Evolutionary conservation across 2,113 vertebrate genomes (phyloP).

Genomic region (Rhadina sibilatrix): DNA sequence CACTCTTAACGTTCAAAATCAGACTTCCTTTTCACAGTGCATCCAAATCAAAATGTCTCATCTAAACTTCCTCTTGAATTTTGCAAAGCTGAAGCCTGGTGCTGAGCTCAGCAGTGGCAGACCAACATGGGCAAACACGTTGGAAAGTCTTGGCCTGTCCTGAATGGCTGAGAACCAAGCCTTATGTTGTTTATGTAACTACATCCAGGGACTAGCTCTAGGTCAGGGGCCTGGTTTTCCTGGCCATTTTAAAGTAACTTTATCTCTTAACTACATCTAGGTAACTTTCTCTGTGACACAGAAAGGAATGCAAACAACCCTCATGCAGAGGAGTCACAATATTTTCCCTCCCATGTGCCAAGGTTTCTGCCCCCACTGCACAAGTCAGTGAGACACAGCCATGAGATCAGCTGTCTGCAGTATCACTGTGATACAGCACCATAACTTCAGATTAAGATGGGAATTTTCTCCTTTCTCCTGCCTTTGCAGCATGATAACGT

Average conservation of each 20-base stretch:
- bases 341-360: background rate
- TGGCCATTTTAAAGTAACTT: background rate
- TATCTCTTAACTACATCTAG: background rate
- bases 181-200: background rate
- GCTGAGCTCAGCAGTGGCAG: background rate
- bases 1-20: background rate
- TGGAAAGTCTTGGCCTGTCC: background rate
- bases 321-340: background rate
- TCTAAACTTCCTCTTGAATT: background rate
- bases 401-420: no score
- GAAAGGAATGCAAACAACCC: background rate
- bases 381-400: background rate
- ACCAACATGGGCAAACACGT: accelerated
- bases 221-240: background rate
- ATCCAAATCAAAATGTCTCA: background rate
- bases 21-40: background rate
- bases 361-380: accelerated
- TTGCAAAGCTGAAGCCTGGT: background rate
- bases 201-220: background rate
- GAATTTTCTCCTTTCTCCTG: background rate
- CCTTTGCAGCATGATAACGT: background rate
- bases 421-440: background rate
- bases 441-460: background rate
- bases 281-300: background rate
- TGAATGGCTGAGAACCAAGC: background rate